Conservation (phyloP, 2,113 vertebrate species). For the Stercorarius parasiticus region DNA sequence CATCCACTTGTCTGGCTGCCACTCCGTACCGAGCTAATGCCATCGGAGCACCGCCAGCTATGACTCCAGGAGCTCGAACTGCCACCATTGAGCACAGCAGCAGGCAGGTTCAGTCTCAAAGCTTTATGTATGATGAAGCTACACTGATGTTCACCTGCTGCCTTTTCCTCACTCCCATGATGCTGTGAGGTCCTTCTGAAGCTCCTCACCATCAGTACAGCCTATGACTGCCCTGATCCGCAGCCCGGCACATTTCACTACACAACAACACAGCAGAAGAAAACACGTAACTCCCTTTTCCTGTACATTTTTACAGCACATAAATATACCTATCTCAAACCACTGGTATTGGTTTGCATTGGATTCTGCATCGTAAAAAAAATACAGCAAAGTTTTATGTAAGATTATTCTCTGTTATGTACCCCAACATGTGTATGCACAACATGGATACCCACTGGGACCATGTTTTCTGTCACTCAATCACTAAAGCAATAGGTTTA, state of each 20-base stretch:
- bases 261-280: background rate
- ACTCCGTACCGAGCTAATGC: rapidly evolving
- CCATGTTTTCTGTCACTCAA: background rate
- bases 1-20: background rate
- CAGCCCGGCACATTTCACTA: background rate
- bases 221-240: rapidly evolving
- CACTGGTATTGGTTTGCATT: background rate
- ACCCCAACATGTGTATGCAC: background rate
- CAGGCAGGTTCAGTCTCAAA: background rate
- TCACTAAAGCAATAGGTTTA: background rate
- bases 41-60: rapidly evolving
- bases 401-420: background rate
- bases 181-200: background rate
- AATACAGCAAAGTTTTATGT: background rate
- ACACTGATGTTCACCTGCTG: background rate
- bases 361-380: background rate
- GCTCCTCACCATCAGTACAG: background rate
- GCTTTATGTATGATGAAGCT: rapidly evolving
- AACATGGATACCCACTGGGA: background rate
- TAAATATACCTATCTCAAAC: background rate
- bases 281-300: background rate
- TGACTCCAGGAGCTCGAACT: background rate
- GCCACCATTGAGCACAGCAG: background rate
- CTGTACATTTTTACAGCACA: background rate
- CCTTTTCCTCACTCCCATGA: rapidly evolving